phyloP scores from a whole-genome alignment of 1,140 invertebrate species.

The Neodiprion virginianus region DNA sequence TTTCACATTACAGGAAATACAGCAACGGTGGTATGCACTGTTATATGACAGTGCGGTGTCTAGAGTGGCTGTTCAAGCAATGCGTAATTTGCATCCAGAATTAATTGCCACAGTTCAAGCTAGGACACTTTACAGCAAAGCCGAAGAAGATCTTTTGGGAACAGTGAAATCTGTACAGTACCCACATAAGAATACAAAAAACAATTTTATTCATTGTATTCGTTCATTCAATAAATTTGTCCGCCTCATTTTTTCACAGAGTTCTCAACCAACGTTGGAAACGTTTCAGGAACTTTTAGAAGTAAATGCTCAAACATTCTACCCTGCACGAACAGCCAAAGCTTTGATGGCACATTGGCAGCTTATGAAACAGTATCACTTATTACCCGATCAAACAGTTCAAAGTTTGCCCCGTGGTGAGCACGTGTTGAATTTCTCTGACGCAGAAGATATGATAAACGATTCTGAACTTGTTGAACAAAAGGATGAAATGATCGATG shows the following conservation, averaged over 20 bases:
- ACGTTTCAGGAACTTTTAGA: conserved; percentile 88
- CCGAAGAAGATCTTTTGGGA: conserved; percentile 87
- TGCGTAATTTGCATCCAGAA: conserved; percentile 93
- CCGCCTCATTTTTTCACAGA: conserved; percentile 47
- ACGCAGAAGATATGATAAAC: conserved; percentile 89
- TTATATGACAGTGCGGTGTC: conserved; percentile 91
- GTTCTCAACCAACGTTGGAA: conserved; percentile 73
- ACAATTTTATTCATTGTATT: conserved; percentile 24
- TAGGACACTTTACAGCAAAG: conserved; percentile 87
- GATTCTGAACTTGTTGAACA: conserved; percentile 83
- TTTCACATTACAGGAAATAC: conserved; percentile 92
- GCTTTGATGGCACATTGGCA: conserved; percentile 89
- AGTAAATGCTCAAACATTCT: conserved; percentile 84
- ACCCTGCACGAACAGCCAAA: conserved; percentile 86
- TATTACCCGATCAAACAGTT: conserved; percentile 89
- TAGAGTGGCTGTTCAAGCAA: conserved; percentile 87
- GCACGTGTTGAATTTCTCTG: conserved; percentile 84
- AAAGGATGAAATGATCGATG: conserved; percentile 77
- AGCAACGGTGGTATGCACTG: conserved; percentile 94
- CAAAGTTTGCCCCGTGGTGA: conserved; percentile 71
- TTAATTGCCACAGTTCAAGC: conserved; percentile 85
- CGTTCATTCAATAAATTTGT: conserved; percentile 38
- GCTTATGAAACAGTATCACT: conserved; percentile 90
- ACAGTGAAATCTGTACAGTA: conserved; percentile 81
- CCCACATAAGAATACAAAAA: background rate